These are phyloP conservation scores for Tipula unca DNA, from an alignment of 2,888 invertebrate genomes.

Conservation along the genomic window DNA sequence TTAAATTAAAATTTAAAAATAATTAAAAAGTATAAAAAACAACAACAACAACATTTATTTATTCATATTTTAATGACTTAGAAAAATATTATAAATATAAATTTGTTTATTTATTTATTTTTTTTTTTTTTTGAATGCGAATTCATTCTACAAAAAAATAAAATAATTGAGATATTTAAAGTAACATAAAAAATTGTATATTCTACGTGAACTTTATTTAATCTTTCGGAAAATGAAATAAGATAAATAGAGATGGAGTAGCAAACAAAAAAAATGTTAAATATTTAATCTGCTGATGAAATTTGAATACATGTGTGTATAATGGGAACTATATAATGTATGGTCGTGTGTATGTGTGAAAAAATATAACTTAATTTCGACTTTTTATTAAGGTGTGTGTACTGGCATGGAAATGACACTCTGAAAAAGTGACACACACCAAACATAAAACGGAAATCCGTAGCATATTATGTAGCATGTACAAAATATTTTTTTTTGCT, in stretches of 20 bases:
- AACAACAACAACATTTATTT: background rate
- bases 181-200: background rate
- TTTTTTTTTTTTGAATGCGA: background rate
- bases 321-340: background rate
- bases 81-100: background rate
- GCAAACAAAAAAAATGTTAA: background rate
- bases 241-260: background rate
- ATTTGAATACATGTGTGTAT: background rate
- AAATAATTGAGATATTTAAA: background rate
- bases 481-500: background rate
- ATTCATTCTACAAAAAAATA: background rate
- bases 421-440: background rate
- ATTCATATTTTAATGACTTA: constrained; percentile 14
- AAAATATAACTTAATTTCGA: background rate
- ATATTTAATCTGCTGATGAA: background rate
- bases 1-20: background rate
- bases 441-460: background rate
- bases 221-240: background rate
- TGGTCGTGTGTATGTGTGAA: background rate
- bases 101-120: background rate
- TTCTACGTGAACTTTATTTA: background rate
- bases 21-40: background rate
- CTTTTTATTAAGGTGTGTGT: background rate
- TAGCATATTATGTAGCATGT: too few species aligned
- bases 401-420: background rate